Conservation (phyloP, 2,888 invertebrate genomes). For the Ectemnius cavifrons region DNA sequence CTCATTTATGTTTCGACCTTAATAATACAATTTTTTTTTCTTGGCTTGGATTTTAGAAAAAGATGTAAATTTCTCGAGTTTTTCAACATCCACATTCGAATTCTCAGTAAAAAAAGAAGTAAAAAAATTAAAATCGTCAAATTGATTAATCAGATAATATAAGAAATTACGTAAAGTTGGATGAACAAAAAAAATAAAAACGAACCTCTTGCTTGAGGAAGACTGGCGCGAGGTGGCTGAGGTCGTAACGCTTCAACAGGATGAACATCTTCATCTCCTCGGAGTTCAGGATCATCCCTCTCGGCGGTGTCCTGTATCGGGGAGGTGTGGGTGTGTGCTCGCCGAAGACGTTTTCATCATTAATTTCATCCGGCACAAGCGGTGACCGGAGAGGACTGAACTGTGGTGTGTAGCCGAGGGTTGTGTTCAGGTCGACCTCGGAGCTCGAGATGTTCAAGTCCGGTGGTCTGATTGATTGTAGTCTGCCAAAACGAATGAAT, state of each 20-base stretch:
- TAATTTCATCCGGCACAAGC: conserved; percentile 62
- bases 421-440: conserved; percentile 50
- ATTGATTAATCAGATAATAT: no score
- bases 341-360: conserved; percentile 68
- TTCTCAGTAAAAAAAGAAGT: no score
- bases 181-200: no score
- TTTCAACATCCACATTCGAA: no score
- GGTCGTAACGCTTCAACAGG: conserved; percentile 64
- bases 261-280: conserved; percentile 64
- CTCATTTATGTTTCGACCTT: no score
- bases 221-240: conserved; percentile 63
- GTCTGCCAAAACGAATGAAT: conserved; percentile 20
- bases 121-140: no score
- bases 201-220: conserved; percentile 73
- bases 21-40: no score
- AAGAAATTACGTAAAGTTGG: no score
- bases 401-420: conserved; percentile 65
- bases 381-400: conserved; percentile 69
- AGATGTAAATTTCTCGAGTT: no score
- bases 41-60: no score
- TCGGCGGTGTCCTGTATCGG: conserved; percentile 68
- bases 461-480: conserved; percentile 37
- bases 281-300: conserved; percentile 64
- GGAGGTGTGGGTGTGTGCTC: conserved; percentile 71
- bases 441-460: conserved; percentile 38